These are phyloP conservation scores for Mystacides longicornis DNA, from an alignment of 2,888 invertebrate species.

Conservation along the genomic window DNA sequence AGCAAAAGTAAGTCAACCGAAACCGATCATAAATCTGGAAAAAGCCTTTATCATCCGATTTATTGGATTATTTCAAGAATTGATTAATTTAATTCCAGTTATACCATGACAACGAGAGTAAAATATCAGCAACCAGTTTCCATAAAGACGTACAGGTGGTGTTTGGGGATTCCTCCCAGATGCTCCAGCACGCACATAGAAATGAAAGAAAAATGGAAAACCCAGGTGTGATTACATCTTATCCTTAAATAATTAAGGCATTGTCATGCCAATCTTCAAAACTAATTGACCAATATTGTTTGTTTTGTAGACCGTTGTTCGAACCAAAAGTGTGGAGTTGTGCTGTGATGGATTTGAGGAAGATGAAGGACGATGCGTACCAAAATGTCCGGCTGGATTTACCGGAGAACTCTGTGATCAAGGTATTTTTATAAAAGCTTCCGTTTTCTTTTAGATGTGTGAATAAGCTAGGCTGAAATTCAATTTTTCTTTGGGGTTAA, in stretches of 20 bases:
- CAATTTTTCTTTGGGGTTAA: too few relatives aligned
- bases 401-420: constrained; percentile 52
- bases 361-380: constrained; percentile 55
- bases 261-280: background rate
- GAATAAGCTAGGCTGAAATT: constrained; percentile 4
- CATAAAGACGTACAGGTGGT: constrained; percentile 70
- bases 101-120: constrained; percentile 56
- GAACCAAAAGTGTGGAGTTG: constrained; percentile 57
- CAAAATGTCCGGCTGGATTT: constrained; percentile 57
- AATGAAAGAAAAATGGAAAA: constrained; percentile 59
- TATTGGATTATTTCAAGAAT: background rate
- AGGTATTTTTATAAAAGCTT: constrained; percentile 46
- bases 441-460: background rate
- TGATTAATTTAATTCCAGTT: constrained; percentile 47
- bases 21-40: background rate
- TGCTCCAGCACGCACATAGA: constrained; percentile 67
- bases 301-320: constrained; percentile 55
- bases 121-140: constrained; percentile 59
- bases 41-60: background rate
- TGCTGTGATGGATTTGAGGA: constrained; percentile 71
- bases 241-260: background rate
- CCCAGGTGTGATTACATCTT: constrained; percentile 49
- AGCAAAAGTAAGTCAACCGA: constrained; percentile 40
- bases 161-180: constrained; percentile 70
- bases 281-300: background rate